Percentiles rank a stretch among this genome's conserved stretches.
These are phyloP conservation scores for Drosophila atripex DNA, from an alignment of 2,888 invertebrate genomes.

Conservation along the genomic window DNA sequence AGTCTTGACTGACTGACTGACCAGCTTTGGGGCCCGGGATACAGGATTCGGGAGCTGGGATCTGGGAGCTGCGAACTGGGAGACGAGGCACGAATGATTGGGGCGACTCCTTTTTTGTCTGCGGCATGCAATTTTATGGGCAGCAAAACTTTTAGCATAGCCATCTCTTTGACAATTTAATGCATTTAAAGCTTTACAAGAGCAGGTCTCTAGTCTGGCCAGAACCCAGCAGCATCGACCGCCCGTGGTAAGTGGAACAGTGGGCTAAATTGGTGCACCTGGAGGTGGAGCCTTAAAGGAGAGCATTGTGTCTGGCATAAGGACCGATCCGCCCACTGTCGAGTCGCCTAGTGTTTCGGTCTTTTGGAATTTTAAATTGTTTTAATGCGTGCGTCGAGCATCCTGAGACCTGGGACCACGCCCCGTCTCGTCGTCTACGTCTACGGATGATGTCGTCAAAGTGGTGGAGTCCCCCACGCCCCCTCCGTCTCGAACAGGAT, in stretches of 20 bases:
- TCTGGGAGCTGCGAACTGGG: not conserved
- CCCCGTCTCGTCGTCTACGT: conserved; percentile 37
- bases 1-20: conserved; percentile 63
- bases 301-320: not conserved
- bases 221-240: conserved; percentile 20
- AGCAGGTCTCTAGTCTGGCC: conserved; percentile 26
- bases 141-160: conserved; percentile 66
- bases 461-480: conserved; percentile 27
- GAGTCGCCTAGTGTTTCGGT: conserved; percentile 38
- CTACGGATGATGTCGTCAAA: conserved; percentile 67
- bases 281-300: not conserved
- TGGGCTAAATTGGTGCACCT: conserved; percentile 4
- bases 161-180: conserved; percentile 71
- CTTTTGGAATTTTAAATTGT: conserved; percentile 75
- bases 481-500: conserved; percentile 60
- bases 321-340: conserved; percentile 28
- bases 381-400: conserved; percentile 63
- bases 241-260: conserved; percentile 34
- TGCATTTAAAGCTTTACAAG: conserved; percentile 69
- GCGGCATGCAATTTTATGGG: conserved; percentile 68
- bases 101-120: conserved; percentile 66
- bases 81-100: conserved; percentile 21
- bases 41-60: not conserved
- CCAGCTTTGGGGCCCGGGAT: conserved; percentile 22
- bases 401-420: conserved; percentile 44